phyloP scores from a whole-genome alignment of 2,113 vertebrate species.

The Sterna hirundo region DNA sequence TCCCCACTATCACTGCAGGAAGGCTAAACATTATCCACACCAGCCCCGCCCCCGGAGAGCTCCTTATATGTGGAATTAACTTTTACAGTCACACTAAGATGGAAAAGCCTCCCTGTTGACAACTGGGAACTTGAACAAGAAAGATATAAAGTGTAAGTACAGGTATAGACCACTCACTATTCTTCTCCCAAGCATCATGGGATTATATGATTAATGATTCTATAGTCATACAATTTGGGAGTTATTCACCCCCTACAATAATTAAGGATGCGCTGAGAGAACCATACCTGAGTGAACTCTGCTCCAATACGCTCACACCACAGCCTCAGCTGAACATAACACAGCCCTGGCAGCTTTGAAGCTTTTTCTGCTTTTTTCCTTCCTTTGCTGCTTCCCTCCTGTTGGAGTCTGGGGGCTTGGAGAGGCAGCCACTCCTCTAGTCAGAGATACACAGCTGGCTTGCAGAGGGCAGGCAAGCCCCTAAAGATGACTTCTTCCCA shows the following conservation, averaged over 20 bases:
- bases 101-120: background rate
- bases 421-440: background rate
- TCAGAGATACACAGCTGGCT: background rate
- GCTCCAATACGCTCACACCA: background rate
- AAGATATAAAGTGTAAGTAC: background rate
- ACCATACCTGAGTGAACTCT: background rate
- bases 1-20: background rate
- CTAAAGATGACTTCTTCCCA: background rate
- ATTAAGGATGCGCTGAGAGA: background rate
- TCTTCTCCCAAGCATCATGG: background rate
- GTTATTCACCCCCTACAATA: background rate
- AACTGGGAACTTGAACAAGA: background rate
- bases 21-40: background rate
- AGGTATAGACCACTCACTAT: background rate
- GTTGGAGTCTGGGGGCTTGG: background rate
- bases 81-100: accelerated
- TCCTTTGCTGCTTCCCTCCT: background rate
- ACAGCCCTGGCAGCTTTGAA: background rate
- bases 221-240: background rate
- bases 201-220: background rate
- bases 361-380: background rate
- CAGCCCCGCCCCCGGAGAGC: accelerated
- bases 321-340: background rate
- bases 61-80: background rate
- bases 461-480: background rate